Base-by-base conservation (phyloP, 2,888 invertebrate genomes). In the Hydriomena furcata region DNA sequence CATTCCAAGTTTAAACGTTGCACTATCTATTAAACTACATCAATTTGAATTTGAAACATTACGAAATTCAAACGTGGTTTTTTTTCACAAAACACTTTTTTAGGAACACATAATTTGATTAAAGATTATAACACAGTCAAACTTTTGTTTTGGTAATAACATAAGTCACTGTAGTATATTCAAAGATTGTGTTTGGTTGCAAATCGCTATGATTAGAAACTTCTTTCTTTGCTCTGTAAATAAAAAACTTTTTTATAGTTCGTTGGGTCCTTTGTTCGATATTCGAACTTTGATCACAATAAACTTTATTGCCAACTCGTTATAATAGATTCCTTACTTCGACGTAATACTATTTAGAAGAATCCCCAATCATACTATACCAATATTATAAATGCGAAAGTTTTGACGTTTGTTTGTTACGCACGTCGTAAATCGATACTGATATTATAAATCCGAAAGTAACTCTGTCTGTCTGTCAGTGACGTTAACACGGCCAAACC, bases 1-100 rank as follows among this genome's bases (percentile, higher is more conserved):
- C 52, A 52, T 52, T 52, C 50, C 49, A 45, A 41, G 34, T 31
- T 30, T 34, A 34, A 42, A 52, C 21, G 28, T 10, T 47, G 42
- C 43, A 48, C 43, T 24, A 27, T 42, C 42, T 40, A 13, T 32
- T 30, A 10, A 23, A 11, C 35, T 23, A 6, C 5, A 8, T 5
- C 8, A 1, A 21, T 23, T 17, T 17, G 1, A 10, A 23, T 27
- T 43, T 21, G 25, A 44, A 17, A 13, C 27, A 38, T 38, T 27
- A 17, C 20, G 11, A 17, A 38, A 27, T 27, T 20, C 47, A 35
- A 40, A 23, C 11, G 23, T 17, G n/a, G 25, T n/a, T n/a, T 23
- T 7, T 31, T 31, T 0, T 24, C 4, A 3, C 7, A 17, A n/a
- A 24, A 41, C 41, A 32, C 42, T 24, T 8, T 17, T 20, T 4